Evolutionary conservation across 2,113 vertebrate genomes (phyloP).

Genomic region (Oxyruncus cristatus): DNA sequence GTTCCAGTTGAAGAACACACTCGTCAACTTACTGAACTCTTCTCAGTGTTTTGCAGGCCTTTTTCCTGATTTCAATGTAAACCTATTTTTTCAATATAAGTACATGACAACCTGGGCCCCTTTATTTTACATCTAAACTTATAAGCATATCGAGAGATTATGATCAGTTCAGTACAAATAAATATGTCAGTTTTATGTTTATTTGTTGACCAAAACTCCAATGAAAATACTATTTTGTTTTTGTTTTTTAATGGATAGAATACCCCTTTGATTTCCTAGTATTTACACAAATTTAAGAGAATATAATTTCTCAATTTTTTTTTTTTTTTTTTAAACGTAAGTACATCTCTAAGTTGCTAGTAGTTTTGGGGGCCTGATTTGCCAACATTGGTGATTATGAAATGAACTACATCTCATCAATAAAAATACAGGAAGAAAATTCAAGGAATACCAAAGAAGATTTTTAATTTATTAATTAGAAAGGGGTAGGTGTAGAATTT

Average conservation of each 20-base stretch:
- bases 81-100: background rate
- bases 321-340: background rate
- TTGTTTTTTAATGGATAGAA: background rate
- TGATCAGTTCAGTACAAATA: background rate
- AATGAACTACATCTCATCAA: background rate
- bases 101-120: background rate
- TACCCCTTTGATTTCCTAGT: background rate
- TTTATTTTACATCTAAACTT: background rate
- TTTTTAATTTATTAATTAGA: background rate
- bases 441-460: background rate
- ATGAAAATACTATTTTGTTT: background rate
- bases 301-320: background rate
- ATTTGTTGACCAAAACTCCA: background rate
- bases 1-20: background rate
- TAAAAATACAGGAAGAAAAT: background rate
- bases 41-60: background rate
- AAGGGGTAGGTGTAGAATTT: background rate
- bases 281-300: background rate
- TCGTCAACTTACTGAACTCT: background rate
- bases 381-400: background rate
- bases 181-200: background rate
- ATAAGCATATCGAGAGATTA: background rate
- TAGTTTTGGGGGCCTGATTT: background rate
- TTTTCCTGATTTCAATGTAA: background rate
- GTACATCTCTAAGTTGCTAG: background rate